Evolutionary conservation across 2,113 vertebrate species (phyloP).

Genomic region (Apteryx owenii): DNA sequence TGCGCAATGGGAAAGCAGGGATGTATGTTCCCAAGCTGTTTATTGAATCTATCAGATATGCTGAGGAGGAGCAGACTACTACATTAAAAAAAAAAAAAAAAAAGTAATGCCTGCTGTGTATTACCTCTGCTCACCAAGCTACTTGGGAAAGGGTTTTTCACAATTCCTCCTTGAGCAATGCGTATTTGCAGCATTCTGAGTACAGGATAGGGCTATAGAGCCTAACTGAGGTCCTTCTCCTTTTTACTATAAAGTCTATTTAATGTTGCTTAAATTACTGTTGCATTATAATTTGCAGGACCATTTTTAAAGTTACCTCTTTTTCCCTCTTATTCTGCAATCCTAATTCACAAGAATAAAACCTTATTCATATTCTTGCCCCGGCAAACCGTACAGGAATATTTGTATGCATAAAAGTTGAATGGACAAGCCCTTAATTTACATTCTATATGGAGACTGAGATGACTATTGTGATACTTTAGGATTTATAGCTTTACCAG

Average conservation of each 20-base stretch:
- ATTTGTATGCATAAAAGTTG: constrained; percentile 6
- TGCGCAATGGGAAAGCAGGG: background rate
- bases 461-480: background rate
- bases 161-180: background rate
- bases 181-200: background rate
- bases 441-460: background rate
- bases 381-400: background rate
- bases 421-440: constrained; percentile 21
- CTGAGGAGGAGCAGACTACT: background rate
- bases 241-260: background rate
- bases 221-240: background rate
- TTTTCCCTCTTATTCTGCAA: background rate
- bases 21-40: background rate
- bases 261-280: background rate
- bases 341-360: background rate
- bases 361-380: background rate
- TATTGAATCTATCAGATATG: background rate
- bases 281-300: background rate
- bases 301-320: background rate
- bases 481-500: constrained; percentile 60
- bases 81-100: background rate
- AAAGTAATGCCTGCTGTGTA: background rate
- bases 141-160: background rate
- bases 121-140: background rate
- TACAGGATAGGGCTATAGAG: background rate